Conservation (phyloP, 2,888 invertebrate genomes). For the Meliscaeva auricollis region DNA sequence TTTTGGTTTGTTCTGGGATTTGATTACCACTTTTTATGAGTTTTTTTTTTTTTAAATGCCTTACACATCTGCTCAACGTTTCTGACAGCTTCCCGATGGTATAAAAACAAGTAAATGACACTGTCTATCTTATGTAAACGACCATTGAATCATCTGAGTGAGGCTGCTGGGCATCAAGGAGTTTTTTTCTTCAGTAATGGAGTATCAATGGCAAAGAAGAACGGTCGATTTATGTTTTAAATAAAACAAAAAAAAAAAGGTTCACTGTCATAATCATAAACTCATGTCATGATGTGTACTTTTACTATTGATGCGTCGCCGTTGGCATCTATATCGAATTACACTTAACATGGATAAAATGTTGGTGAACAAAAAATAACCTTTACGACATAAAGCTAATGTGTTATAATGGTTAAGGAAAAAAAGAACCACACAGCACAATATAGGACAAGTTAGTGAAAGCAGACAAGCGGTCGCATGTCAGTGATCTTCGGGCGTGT, state of each 20-base stretch:
- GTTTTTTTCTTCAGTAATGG: neutral
- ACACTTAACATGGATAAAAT: neutral
- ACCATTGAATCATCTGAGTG: neutral
- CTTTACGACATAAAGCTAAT: no score
- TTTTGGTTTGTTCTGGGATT: constrained; percentile 4
- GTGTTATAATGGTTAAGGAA: neutral
- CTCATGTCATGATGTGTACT: neutral
- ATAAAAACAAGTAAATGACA: neutral
- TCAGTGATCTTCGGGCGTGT: neutral
- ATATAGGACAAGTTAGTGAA: neutral
- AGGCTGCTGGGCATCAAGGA: constrained; percentile 24
- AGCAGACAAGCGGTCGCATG: neutral
- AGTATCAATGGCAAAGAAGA: constrained; percentile 19
- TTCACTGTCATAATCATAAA: neutral
- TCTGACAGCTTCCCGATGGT: neutral
- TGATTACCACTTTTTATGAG: neutral
- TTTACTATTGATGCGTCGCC: neutral
- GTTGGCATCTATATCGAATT: constrained; percentile 13
- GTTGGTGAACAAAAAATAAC: no score
- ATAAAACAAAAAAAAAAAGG: no score
- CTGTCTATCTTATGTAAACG: no score
- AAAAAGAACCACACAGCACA: neutral
- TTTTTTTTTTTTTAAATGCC: neutral
- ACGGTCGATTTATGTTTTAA: neutral
- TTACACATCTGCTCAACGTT: neutral